These are phyloP conservation scores for Ricordea florida DNA, from an alignment of 92 coral and sea anemone genomes.

Conservation along the genomic window DNA sequence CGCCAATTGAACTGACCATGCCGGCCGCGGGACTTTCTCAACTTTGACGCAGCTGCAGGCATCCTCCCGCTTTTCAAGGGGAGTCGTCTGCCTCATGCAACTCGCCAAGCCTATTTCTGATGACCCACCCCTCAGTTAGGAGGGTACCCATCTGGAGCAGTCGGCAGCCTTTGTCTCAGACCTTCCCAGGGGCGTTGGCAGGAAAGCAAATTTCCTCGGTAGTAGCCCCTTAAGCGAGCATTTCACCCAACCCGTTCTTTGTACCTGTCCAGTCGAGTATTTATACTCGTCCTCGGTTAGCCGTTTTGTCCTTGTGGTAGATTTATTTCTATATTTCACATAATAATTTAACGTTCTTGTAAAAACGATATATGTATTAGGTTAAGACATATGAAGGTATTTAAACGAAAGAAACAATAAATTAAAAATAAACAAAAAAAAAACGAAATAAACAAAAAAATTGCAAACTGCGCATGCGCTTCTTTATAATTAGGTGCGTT, in stretches of 20 bases:
- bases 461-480: no score
- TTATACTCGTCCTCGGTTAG: no score
- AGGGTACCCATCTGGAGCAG: slow-evolving; percentile 87
- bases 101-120: slow-evolving; percentile 98
- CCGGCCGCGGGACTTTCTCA: slow-evolving; percentile 99
- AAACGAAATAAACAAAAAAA: no score
- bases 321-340: no score
- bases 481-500: no score
- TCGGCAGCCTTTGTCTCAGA: slow-evolving; percentile 95
- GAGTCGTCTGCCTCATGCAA: slow-evolving; percentile 82
- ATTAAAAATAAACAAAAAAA: no score
- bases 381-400: no score
- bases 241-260: slow-evolving; percentile 91
- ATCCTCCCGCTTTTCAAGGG: slow-evolving; percentile 72
- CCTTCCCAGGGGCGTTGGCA: slow-evolving; percentile 99
- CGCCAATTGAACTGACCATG: slow-evolving; percentile 97
- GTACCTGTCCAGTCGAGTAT: no score
- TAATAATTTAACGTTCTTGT: no score
- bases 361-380: no score
- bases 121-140: slow-evolving; percentile 87
- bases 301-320: no score
- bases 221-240: slow-evolving; percentile 99
- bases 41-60: slow-evolving; percentile 97
- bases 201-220: slow-evolving; percentile 86
- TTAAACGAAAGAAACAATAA: no score